These are phyloP conservation scores for Hylomyscus alleni DNA, from an alignment of 2,797 vertebrate genomes.

Conservation along the genomic window DNA sequence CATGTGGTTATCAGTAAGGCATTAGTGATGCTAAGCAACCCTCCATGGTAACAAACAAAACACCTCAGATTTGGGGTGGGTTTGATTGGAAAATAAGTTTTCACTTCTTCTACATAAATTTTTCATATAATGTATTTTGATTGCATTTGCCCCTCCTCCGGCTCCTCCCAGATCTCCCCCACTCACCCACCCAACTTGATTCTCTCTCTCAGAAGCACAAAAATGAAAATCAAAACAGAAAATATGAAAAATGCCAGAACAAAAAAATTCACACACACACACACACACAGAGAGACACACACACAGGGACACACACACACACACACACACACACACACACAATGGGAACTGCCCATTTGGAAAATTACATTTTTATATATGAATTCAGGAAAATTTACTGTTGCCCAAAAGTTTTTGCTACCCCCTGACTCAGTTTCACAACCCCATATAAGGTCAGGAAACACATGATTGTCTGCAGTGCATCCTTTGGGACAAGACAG, in stretches of 20 bases:
- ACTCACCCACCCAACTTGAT: background rate
- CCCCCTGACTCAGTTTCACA: background rate
- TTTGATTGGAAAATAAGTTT: background rate
- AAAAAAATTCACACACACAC: background rate
- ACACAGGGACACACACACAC: too few relatives aligned
- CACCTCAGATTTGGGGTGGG: accelerated
- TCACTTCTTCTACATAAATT: background rate
- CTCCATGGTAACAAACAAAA: too few relatives aligned
- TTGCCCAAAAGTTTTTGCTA: background rate
- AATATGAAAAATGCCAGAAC: background rate
- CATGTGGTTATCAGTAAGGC: background rate
- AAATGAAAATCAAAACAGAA: background rate
- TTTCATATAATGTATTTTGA: background rate
- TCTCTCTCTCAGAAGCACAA: background rate
- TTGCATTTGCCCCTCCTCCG: background rate
- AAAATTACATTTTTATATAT: background rate
- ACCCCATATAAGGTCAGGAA: background rate
- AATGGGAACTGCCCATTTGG: too few relatives aligned
- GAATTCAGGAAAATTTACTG: background rate
- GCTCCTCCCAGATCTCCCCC: background rate
- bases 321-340: too few relatives aligned
- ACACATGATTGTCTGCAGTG: background rate
- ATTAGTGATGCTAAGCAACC: background rate
- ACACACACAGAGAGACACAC: too few relatives aligned
- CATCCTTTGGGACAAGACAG: background rate